Conservation (phyloP, 2,888 invertebrate species). For the Melieria omissa region DNA sequence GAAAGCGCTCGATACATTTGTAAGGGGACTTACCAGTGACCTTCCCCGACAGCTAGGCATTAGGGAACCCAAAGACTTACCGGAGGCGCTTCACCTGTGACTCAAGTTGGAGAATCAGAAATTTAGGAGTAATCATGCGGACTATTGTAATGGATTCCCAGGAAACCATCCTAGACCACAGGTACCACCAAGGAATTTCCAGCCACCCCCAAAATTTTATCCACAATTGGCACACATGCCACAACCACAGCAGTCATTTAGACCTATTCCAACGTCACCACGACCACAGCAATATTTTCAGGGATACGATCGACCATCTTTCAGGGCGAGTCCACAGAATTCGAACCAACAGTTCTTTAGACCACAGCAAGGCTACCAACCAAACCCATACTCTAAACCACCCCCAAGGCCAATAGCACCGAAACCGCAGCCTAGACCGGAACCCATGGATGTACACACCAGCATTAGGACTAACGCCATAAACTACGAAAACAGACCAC, state of each 20-base stretch:
- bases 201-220: background rate
- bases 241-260: constrained; percentile 18
- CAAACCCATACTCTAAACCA: background rate
- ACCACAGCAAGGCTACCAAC: background rate
- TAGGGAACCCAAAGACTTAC: constrained; percentile 22
- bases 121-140: constrained; percentile 18
- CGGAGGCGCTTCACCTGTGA: constrained; percentile 15
- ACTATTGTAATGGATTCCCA: constrained; percentile 7
- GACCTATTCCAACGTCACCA: background rate
- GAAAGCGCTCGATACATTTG: constrained; percentile 35
- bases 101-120: constrained; percentile 26
- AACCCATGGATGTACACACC: background rate
- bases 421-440: background rate
- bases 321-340: too few relatives aligned
- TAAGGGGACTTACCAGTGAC: constrained; percentile 22
- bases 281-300: background rate
- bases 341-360: too few relatives aligned
- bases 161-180: background rate
- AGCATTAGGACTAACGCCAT: background rate
- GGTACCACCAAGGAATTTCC: background rate
- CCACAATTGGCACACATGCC: constrained; percentile 27
- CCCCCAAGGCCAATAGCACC: background rate
- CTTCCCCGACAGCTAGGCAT: constrained; percentile 23
- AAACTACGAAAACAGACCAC: background rate
- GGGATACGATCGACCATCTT: too few relatives aligned